Conservation (phyloP, 2,113 vertebrate genomes). For the Thermophis baileyi region DNA sequence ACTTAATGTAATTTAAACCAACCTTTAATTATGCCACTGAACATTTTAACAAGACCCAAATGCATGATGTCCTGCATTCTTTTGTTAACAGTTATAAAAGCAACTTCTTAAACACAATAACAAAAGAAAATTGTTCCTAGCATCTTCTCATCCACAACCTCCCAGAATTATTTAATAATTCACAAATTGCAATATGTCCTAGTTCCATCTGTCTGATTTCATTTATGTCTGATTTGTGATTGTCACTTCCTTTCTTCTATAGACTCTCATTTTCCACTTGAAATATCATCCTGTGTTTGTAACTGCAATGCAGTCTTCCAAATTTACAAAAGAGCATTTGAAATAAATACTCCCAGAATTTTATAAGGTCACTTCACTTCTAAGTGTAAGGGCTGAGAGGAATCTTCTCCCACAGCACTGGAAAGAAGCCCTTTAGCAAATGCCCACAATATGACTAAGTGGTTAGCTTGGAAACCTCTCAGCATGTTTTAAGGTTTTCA, state of each 20-base stretch:
- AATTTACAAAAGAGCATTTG: background rate
- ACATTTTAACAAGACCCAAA: background rate
- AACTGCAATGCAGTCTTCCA: background rate
- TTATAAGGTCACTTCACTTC: background rate
- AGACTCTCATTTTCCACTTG: background rate
- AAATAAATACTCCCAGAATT: background rate
- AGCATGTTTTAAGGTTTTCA: background rate
- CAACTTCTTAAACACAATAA: constrained; percentile 14
- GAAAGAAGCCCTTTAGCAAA: background rate
- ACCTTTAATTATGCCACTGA: background rate
- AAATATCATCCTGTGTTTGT: background rate
- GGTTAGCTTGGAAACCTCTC: background rate
- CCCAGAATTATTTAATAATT: constrained; percentile 20
- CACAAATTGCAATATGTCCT: background rate
- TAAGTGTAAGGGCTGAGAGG: background rate
- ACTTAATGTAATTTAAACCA: background rate
- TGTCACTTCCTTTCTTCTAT: background rate
- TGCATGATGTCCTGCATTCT: background rate
- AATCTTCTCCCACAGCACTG: background rate
- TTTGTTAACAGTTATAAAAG: constrained; percentile 7
- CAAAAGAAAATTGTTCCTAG: constrained; percentile 9
- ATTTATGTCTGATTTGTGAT: constrained; percentile 23
- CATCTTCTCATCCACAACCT: background rate
- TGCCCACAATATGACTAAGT: background rate
- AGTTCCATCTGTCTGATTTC: constrained; percentile 7